Evolutionary conservation across 2,888 invertebrate genomes (phyloP).

Genomic region (Pollenia labialis): DNA sequence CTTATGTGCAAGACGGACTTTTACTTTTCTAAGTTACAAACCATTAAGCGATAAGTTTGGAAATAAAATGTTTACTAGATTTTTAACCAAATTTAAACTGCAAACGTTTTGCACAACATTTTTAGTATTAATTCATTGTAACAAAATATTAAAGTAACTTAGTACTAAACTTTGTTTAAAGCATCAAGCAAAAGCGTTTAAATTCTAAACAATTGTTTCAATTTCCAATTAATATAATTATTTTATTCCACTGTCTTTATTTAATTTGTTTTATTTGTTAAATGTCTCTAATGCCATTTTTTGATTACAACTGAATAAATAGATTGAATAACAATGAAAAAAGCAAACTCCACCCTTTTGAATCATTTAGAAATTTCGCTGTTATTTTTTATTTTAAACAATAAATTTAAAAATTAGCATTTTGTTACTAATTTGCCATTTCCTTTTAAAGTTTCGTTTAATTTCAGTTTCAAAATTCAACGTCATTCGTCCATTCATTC

Average conservation of each 20-base stretch:
- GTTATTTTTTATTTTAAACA: constrained; percentile 33
- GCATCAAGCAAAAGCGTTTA: too few species aligned
- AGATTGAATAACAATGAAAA: background rate
- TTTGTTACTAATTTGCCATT: constrained; percentile 62
- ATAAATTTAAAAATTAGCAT: constrained; percentile 37
- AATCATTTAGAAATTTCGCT: constrained; percentile 23
- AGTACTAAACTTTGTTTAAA: too few species aligned
- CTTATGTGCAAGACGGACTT: too few species aligned
- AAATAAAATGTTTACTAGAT: too few species aligned
- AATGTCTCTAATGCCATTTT: background rate
- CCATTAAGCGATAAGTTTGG: too few species aligned
- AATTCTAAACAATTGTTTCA: too few species aligned
- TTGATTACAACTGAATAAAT: background rate
- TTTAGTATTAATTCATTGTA: background rate
- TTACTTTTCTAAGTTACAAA: too few species aligned
- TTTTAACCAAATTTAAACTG: too few species aligned
- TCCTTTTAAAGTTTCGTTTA: constrained; percentile 37
- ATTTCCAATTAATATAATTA: background rate
- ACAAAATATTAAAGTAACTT: background rate
- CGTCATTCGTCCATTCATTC: constrained; percentile 20
- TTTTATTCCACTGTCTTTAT: background rate
- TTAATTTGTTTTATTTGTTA: constrained; percentile 5
- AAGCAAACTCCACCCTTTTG: constrained; percentile 41
- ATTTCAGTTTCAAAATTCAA: constrained; percentile 59
- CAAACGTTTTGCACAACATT: background rate